Conservation (phyloP, 2,113 vertebrate genomes). For the Sphaerodactylus townsendi region DNA sequence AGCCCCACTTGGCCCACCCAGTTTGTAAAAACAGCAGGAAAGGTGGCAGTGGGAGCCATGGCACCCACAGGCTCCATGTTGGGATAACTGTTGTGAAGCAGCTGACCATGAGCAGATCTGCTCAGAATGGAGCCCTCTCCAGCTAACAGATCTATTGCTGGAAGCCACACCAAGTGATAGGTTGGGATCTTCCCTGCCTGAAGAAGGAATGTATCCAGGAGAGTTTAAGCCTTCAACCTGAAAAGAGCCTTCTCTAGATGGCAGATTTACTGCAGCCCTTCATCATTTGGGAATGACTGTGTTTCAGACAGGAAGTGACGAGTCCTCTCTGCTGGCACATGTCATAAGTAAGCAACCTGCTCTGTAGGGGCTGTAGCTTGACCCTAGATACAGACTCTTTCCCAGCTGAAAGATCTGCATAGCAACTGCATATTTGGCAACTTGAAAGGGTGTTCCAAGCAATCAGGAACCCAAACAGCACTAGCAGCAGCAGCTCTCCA, state of each 20-base stretch:
- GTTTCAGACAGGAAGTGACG: not conserved
- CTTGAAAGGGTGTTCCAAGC: too few species aligned
- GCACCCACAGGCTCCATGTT: too few species aligned
- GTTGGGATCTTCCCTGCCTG: not conserved
- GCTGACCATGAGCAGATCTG: not conserved
- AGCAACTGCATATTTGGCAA: too few species aligned
- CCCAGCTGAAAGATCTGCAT: too few species aligned
- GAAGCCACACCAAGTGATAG: not conserved
- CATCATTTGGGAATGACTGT: not conserved
- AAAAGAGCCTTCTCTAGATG: not conserved
- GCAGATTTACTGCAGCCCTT: not conserved
- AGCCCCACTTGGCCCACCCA: too few species aligned
- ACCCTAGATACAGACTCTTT: too few species aligned
- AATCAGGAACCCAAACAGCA: too few species aligned
- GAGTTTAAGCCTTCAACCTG: not conserved
- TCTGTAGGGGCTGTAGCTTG: too few species aligned
- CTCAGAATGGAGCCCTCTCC: not conserved
- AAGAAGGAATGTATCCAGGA: not conserved
- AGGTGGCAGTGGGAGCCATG: too few species aligned
- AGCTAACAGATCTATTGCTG: not conserved
- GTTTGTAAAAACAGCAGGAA: too few species aligned
- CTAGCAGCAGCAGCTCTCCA: too few species aligned
- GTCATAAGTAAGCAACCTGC: too few species aligned
- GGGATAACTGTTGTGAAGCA: not conserved
- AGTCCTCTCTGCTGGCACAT: not conserved